Evolutionary conservation across 2,797 vertebrate species (phyloP), one percentile per base, ranked within the genome.

Genomic region (Sciurus carolinensis): DNA sequence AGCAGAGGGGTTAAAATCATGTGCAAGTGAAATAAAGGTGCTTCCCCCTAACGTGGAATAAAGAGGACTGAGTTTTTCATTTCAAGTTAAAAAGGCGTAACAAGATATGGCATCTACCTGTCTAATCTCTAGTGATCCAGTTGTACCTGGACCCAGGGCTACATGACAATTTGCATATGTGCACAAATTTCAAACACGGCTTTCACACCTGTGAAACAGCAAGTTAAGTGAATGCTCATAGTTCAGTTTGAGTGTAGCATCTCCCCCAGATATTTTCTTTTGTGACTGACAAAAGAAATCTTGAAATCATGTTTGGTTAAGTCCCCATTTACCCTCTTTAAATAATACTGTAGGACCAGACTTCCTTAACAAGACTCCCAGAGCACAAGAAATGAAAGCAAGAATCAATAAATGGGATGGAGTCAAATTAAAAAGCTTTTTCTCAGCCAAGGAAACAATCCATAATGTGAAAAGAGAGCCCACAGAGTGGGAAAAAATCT

Each of bases 281-380:
- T 77, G 47, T 90, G 90, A 80, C 72, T 93, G 67, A 81, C 20
- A 39, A 39, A 39, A 72, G 8, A 80, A 81, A 76, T 39, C 64
- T 86, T 82, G 64, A 86, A 93, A 77, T 86, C 71, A 18, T 94
- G 86, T 77, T 93, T 87, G 62, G 87, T 87, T 89, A 82, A 67
- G 44, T 89, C 94, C 24, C 79, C 87, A 50, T 28, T 94, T 67
- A 94, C 75, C 76, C 59, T 77, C 69, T 95, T 76, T 95, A 89
- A 64, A 62, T 77, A 92, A 95, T 80, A 88, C 20, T 54, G 44
- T 47, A 47, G 44, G 44, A 47, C 44, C 44, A 7, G 44, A 47
- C 44, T 47, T 47, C 9, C 44, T 7, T 47, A 47, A 47, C 44
- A 47, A 47, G 44, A 47, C 44, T 47, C 44, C 9, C 44, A 47